These are phyloP conservation scores for Acipenser oxyrinchus DNA, from an alignment of 2,797 vertebrate genomes.

Conservation along the genomic window DNA sequence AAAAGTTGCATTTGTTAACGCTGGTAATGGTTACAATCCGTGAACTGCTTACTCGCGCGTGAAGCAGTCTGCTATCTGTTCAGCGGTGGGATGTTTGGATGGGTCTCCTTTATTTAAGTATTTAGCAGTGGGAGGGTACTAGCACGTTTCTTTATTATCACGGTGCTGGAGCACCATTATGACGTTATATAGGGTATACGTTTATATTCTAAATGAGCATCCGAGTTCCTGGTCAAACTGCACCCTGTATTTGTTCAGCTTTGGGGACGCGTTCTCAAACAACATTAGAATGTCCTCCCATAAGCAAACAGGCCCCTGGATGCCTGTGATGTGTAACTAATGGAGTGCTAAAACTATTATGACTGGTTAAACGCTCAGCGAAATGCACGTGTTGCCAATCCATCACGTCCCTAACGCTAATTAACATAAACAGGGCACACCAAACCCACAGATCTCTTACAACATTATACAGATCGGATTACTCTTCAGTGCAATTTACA, in stretches of 20 bases:
- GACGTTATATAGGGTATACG: too few species aligned
- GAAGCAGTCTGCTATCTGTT: too few species aligned
- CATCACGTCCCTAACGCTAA: slow-evolving; percentile 77
- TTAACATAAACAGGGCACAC: slow-evolving; percentile 82
- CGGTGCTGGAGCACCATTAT: too few species aligned
- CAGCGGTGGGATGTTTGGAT: too few species aligned
- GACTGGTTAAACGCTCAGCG: slow-evolving; percentile 62
- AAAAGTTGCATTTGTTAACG: too few species aligned
- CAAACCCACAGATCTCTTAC: slow-evolving; percentile 59
- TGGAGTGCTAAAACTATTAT: slow-evolving; percentile 60
- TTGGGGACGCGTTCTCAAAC: slow-evolving; percentile 19
- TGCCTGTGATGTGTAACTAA: slow-evolving; percentile 67
- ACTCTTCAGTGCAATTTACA: slow-evolving; percentile 43
- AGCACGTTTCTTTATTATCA: too few species aligned
- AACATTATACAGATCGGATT: slow-evolving; percentile 62
- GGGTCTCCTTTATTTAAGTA: too few species aligned
- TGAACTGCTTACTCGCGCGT: too few species aligned
- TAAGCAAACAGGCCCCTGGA: slow-evolving; percentile 49
- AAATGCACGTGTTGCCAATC: slow-evolving; percentile 78
- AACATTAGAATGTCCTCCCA: slow-evolving; percentile 32
- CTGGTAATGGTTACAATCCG: too few species aligned
- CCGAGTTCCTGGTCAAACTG: too few species aligned
- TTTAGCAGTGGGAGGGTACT: too few species aligned
- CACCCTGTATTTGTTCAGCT: neutral
- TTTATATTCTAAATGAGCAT: too few species aligned